These are phyloP conservation scores for Oreohelix idahoensis DNA, from an alignment of 1,140 invertebrate genomes.

Conservation along the genomic window DNA sequence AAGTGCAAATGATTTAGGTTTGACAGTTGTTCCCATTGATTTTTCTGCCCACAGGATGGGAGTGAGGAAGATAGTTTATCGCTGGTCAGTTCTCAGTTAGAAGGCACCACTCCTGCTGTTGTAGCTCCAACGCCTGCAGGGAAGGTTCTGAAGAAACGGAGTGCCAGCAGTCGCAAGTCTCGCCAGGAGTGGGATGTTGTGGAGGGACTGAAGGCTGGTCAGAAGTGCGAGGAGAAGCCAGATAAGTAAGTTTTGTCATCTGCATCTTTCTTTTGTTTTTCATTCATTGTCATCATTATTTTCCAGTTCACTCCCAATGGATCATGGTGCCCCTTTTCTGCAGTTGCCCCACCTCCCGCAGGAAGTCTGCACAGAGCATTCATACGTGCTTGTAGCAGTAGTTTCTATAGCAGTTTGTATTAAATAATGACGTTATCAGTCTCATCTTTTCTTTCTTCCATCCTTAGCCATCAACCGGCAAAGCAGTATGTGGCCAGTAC, in stretches of 20 bases:
- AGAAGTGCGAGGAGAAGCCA: constrained; percentile 83
- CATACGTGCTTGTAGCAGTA: too few relatives aligned
- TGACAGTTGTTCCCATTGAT: background rate
- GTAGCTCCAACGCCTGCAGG: constrained; percentile 23
- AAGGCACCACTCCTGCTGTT: constrained; percentile 19
- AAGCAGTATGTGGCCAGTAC: too few relatives aligned
- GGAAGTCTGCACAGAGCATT: too few relatives aligned
- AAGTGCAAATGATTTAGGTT: too few relatives aligned
- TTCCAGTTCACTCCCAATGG: too few relatives aligned
- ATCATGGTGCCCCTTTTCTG: too few relatives aligned
- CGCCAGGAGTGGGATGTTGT: constrained; percentile 84
- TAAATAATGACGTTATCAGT: too few relatives aligned
- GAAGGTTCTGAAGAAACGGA: constrained; percentile 41
- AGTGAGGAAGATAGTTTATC: constrained; percentile 46
- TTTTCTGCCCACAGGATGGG: constrained; percentile 38
- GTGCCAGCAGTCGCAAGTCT: constrained; percentile 46
- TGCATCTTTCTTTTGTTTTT: background rate
- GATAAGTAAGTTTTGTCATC: constrained; percentile 74
- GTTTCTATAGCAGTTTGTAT: too few relatives aligned
- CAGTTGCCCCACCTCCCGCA: too few relatives aligned
- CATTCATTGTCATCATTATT: too few relatives aligned
- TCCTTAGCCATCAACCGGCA: too few relatives aligned
- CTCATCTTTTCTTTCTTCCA: too few relatives aligned
- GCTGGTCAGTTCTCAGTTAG: constrained; percentile 48
- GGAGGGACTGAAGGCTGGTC: constrained; percentile 79